phyloP scores from a whole-genome alignment of 2,888 invertebrate genomes.

The Cyaniris semiargus region DNA sequence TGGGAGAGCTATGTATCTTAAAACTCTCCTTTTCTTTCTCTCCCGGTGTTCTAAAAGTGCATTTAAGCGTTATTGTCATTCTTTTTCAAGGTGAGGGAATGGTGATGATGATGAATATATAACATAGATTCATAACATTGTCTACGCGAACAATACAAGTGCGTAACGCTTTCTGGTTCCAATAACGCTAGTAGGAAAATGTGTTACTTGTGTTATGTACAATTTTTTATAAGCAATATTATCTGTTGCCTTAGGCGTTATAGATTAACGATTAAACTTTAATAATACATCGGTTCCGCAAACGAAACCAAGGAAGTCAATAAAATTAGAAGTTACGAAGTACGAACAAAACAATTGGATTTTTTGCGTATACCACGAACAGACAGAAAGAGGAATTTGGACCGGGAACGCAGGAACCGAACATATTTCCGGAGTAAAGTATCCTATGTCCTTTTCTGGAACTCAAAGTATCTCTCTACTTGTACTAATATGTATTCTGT shows the following conservation, averaged over 20 bases:
- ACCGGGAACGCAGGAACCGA: not conserved
- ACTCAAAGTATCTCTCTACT: too few relatives aligned
- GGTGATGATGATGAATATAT: not conserved
- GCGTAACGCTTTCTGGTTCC: conserved; percentile 29
- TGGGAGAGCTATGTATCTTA: too few relatives aligned
- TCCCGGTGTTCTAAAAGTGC: too few relatives aligned
- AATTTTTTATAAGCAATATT: not conserved
- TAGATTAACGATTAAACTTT: not conserved
- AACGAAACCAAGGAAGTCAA: not conserved
- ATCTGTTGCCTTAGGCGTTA: not conserved
- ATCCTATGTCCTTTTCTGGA: too few relatives aligned
- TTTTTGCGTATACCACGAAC: not conserved
- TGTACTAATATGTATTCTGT: too few relatives aligned
- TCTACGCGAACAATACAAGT: conserved; percentile 23
- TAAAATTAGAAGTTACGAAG: not conserved
- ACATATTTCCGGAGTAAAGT: not conserved
- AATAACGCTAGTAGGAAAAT: conserved; percentile 7
- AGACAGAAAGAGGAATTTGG: not conserved
- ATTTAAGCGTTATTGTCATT: too few relatives aligned
- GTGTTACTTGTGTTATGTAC: not conserved
- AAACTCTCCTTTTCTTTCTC: too few relatives aligned
- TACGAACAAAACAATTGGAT: not conserved
- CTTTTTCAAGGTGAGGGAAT: not conserved
- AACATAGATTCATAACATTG: conserved; percentile 20
- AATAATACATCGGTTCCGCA: not conserved